Percentiles rank a stretch among this genome's conserved stretches.
Conservation (phyloP, 2,113 vertebrate genomes). For the Epinephelus moara region DNA sequence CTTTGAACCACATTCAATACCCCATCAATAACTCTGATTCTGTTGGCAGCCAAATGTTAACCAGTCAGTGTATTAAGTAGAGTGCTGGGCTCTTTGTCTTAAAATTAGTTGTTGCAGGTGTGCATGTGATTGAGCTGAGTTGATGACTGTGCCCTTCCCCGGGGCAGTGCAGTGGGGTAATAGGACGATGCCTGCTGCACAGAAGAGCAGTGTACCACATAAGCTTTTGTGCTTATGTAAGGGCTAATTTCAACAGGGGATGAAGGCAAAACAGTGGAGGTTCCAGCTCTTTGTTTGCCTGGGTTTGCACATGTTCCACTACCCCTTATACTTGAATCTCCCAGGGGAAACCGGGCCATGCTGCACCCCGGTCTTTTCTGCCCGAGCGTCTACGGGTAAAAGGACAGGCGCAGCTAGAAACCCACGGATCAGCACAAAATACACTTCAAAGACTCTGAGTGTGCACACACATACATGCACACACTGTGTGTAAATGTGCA, state of each 20-base stretch:
- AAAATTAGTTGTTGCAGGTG: constrained; percentile 65
- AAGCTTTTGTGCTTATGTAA: constrained; percentile 62
- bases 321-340: constrained; percentile 44
- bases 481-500: constrained; percentile 25
- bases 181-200: constrained; percentile 43
- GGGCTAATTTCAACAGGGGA: constrained; percentile 57
- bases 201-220: constrained; percentile 51
- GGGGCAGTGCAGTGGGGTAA: constrained; percentile 47
- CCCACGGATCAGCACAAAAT: constrained; percentile 65
- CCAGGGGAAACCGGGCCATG: constrained; percentile 35
- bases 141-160: constrained; percentile 67
- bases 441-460: constrained; percentile 48
- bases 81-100: constrained; percentile 50
- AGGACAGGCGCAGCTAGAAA: constrained; percentile 55
- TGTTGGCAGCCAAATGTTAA: constrained; percentile 38
- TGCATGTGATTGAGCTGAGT: constrained; percentile 52
- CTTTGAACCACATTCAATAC: constrained; percentile 49
- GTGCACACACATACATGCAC: constrained; percentile 14
- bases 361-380: constrained; percentile 34
- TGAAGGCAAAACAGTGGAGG: constrained; percentile 28
- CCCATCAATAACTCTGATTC: constrained; percentile 50
- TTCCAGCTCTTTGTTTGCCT: constrained; percentile 63
- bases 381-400: constrained; percentile 36
- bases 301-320: constrained; percentile 67
- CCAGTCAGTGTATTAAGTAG: constrained; percentile 31